These are phyloP conservation scores for Drosophila meridionalis DNA, from an alignment of 2,888 invertebrate genomes.

Conservation along the genomic window DNA sequence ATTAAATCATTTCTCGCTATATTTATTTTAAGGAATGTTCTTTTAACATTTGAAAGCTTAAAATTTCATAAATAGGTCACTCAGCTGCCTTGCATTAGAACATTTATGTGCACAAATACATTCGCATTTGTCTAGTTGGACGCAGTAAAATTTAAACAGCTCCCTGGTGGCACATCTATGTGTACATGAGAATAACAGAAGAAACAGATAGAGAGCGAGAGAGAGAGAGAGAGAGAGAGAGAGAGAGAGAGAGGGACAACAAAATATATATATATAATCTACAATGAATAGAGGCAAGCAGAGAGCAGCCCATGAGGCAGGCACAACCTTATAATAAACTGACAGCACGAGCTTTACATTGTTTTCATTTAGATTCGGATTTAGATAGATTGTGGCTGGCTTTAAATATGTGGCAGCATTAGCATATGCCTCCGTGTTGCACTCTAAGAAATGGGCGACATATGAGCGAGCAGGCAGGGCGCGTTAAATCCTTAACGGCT, in stretches of 20 bases:
- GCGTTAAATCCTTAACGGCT: conserved; percentile 35
- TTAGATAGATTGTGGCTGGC: conserved; percentile 25
- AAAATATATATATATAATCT: conserved; percentile 6
- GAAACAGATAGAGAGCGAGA: background rate
- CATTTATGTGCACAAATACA: conserved; percentile 11
- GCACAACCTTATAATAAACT: conserved; percentile 20
- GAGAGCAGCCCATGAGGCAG: background rate
- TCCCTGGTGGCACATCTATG: conserved; percentile 36
- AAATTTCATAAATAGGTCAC: conserved; percentile 10
- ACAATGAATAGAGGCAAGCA: conserved; percentile 14
- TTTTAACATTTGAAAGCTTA: conserved; percentile 1
- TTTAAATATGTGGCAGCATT: conserved; percentile 18
- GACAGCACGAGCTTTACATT: conserved; percentile 22
- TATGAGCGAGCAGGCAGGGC: background rate
- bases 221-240: background rate
- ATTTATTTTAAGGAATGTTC: background rate
- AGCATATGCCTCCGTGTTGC: conserved; percentile 18
- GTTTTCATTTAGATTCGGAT: conserved; percentile 25
- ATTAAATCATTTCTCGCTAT: too few relatives aligned
- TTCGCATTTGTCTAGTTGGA: conserved; percentile 20
- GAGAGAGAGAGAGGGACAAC: background rate
- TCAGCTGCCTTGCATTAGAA: background rate
- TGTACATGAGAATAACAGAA: conserved; percentile 1
- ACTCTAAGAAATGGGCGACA: background rate
- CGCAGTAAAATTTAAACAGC: conserved; percentile 49